A percentile compares a stretch with the other conserved stretches of the same genome.
Evolutionary conservation across 2,888 invertebrate species (phyloP).

Genomic region (Aspidiotus destructor): DNA sequence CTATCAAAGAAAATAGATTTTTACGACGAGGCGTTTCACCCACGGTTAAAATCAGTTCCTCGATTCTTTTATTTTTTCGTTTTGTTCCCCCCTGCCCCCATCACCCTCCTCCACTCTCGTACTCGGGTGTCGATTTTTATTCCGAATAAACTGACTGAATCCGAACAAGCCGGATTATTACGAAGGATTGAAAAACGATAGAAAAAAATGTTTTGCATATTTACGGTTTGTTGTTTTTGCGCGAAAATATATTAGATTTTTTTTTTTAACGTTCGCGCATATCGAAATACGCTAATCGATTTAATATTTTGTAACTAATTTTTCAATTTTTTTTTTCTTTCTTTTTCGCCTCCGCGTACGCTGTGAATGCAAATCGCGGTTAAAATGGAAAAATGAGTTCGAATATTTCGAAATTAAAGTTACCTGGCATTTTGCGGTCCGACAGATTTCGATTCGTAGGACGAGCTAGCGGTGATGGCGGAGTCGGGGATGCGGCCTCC

Average conservation of each 20-base stretch:
- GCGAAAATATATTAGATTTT: too few relatives aligned
- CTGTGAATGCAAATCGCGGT: too few relatives aligned
- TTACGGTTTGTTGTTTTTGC: conserved; percentile 1
- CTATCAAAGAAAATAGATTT: neutral
- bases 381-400: too few relatives aligned
- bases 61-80: too few relatives aligned
- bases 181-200: neutral
- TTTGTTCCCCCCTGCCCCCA: too few relatives aligned
- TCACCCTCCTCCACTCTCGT: too few relatives aligned
- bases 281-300: too few relatives aligned
- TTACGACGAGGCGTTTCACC: neutral
- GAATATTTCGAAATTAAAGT: too few relatives aligned
- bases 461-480: conserved; percentile 75
- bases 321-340: too few relatives aligned
- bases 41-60: conserved; percentile 1
- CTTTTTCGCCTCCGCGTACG: too few relatives aligned
- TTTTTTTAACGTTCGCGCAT: too few relatives aligned
- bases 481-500: conserved; percentile 72
- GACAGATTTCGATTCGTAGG: conserved; percentile 73
- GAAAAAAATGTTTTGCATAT: neutral
- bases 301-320: too few relatives aligned
- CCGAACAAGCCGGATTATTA: conserved; percentile 4
- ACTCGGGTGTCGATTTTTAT: neutral
- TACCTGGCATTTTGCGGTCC: conserved; percentile 82
- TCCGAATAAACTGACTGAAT: neutral